phyloP scores from a whole-genome alignment of 2,113 vertebrate genomes.

The Scopus umbretta region DNA sequence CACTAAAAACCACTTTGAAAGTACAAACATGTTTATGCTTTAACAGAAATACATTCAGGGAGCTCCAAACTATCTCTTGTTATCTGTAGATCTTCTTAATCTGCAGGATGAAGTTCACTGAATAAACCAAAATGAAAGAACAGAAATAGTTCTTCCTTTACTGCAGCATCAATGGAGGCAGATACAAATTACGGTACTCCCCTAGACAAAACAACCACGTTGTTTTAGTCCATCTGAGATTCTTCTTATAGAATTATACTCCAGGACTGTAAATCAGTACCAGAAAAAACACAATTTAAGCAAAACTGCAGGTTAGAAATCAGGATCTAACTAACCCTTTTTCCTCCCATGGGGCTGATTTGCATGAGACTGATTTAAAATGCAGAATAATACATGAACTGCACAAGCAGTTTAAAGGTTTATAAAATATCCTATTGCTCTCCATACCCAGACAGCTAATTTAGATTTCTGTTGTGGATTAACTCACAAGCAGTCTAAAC shows the following conservation, averaged over 20 bases:
- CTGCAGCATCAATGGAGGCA: neutral
- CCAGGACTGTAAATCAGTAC: neutral
- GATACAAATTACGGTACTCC: fast-evolving
- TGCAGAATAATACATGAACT: conserved; percentile 50
- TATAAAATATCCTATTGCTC: conserved; percentile 51
- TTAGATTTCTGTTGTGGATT: conserved; percentile 57
- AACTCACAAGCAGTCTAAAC: conserved; percentile 26
- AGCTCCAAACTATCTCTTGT: neutral
- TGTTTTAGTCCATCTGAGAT: neutral
- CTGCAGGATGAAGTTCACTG: neutral
- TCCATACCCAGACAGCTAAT: conserved; percentile 50
- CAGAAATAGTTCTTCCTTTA: neutral
- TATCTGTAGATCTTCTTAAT: neutral
- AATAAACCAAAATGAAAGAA: neutral
- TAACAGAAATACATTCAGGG: neutral
- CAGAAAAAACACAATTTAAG: neutral
- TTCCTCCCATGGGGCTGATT: conserved; percentile 5
- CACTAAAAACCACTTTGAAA: neutral
- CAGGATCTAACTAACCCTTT: conserved; percentile 25
- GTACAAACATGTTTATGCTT: neutral
- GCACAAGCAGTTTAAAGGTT: conserved; percentile 55
- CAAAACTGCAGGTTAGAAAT: conserved; percentile 31
- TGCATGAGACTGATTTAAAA: conserved; percentile 60
- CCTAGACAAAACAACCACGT: neutral
- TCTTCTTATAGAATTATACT: neutral